Conservation (phyloP, 2,113 vertebrate genomes). For the Tachycineta bicolor region DNA sequence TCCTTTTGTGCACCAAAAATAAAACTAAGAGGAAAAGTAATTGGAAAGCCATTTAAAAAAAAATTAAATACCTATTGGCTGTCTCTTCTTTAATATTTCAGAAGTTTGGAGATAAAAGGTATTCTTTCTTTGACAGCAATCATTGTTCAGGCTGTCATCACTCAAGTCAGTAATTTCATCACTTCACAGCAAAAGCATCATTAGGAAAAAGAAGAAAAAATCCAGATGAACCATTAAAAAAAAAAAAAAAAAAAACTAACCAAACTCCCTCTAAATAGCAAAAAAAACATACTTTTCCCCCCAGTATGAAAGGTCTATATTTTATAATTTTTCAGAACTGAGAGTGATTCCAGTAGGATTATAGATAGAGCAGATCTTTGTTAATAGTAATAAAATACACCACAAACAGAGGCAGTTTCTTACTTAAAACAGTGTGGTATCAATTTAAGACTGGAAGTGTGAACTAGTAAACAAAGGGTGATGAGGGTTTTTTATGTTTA, state of each 20-base stretch:
- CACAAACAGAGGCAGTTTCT: neutral
- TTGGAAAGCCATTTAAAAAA: neutral
- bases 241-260: neutral
- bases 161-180: conserved; percentile 48
- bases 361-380: neutral
- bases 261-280: fast-evolving
- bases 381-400: neutral
- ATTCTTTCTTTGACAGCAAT: conserved; percentile 41
- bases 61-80: neutral
- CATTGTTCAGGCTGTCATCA: conserved; percentile 30
- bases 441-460: neutral
- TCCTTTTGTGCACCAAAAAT: conserved; percentile 30
- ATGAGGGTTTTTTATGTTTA: fast-evolving
- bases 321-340: neutral
- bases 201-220: neutral
- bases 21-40: conserved; percentile 14
- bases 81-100: conserved; percentile 53
- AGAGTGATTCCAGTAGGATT: neutral
- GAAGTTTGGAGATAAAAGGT: conserved; percentile 30
- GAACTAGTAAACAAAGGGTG: neutral
- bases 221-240: neutral
- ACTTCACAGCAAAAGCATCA: neutral
- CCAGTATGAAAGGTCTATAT: neutral
- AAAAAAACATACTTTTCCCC: fast-evolving
- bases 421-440: neutral